These are phyloP conservation scores for Crocuta crocuta DNA, from an alignment of 2,113 vertebrate genomes.

Conservation along the genomic window DNA sequence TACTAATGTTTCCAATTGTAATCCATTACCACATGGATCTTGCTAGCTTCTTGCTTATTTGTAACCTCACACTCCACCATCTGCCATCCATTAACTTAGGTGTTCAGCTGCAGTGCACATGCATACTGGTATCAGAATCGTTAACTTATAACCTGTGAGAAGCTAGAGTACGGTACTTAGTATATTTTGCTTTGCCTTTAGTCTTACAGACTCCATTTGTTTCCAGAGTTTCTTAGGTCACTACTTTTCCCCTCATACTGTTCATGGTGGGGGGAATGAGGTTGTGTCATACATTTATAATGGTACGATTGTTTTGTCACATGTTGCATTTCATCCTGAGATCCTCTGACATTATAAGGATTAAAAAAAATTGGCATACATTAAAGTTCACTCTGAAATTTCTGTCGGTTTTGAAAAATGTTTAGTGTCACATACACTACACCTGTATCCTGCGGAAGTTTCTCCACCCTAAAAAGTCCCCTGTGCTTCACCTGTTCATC, in stretches of 20 bases:
- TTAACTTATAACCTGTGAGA: background rate
- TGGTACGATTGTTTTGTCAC: background rate
- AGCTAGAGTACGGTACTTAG: background rate
- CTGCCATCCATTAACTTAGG: background rate
- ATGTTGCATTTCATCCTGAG: background rate
- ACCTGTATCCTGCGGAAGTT: background rate
- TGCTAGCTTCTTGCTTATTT: background rate
- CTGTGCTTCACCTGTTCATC: background rate
- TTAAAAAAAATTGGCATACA: background rate
- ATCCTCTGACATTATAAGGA: background rate
- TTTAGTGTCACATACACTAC: too few relatives aligned
- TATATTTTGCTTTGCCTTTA: conserved; percentile 10
- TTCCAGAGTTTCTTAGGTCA: background rate
- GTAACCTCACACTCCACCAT: background rate
- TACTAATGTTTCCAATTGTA: background rate
- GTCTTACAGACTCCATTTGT: background rate
- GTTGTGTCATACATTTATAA: background rate
- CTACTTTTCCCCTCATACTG: background rate
- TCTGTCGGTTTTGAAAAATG: background rate
- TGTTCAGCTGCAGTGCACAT: background rate
- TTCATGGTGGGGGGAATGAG: background rate
- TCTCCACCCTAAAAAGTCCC: background rate
- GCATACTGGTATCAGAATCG: background rate
- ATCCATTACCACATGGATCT: background rate
- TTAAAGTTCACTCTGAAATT: background rate